Conservation (phyloP, 2,888 invertebrate species). For the Macrosoma leucophasiata region DNA sequence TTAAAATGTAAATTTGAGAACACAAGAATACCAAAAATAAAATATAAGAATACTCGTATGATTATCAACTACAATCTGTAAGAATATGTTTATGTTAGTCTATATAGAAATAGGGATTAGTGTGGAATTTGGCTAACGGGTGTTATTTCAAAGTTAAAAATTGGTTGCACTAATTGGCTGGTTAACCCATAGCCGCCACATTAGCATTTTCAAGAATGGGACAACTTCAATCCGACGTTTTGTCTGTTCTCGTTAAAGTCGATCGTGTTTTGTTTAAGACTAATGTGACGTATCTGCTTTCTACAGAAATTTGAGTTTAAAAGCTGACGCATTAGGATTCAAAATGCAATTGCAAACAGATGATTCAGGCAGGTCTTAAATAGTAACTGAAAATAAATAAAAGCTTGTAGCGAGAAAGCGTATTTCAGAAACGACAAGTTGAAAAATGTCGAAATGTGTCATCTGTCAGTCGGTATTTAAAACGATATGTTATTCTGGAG, state of each 20-base stretch:
- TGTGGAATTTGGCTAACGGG: no score
- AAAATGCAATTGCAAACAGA: conserved; percentile 28
- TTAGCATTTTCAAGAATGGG: conserved; percentile 46
- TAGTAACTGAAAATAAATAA: conserved; percentile 40
- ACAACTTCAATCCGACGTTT: conserved; percentile 45
- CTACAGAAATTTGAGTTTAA: conserved; percentile 30
- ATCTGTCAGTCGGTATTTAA: conserved; percentile 74
- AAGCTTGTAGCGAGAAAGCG: conserved; percentile 42
- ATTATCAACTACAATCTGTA: no score
- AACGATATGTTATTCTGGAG: conserved; percentile 72
- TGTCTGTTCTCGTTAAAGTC: conserved; percentile 54
- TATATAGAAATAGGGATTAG: no score
- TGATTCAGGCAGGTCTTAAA: conserved; percentile 34
- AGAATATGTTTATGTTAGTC: no score
- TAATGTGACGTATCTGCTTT: background rate
- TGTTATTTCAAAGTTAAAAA: conserved; percentile 23
- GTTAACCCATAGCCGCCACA: conserved; percentile 48
- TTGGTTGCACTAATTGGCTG: conserved; percentile 35
- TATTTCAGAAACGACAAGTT: conserved; percentile 73
- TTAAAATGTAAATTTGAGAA: no score
- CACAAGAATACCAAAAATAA: no score
- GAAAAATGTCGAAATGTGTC: conserved; percentile 75
- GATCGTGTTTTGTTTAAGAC: conserved; percentile 38
- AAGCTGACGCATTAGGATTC: conserved; percentile 29
- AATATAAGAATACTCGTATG: no score